These are phyloP conservation scores for Eutolmus rufibarbis DNA, from an alignment of 2,888 invertebrate genomes.

Conservation along the genomic window DNA sequence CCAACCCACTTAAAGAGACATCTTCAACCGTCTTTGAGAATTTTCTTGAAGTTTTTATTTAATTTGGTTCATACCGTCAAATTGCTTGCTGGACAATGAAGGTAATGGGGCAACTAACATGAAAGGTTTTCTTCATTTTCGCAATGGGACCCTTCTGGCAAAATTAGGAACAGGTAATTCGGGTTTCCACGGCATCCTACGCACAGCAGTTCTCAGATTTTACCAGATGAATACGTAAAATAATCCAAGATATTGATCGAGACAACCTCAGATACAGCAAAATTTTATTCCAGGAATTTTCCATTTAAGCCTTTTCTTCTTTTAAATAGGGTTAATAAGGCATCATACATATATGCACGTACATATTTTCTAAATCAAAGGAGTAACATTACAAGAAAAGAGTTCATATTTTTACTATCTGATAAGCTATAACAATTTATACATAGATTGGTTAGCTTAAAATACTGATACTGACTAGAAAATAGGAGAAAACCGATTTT, in stretches of 20 bases:
- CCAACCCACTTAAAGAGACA: not conserved
- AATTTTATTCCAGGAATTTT: not conserved
- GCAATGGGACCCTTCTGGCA: not conserved
- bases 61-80: not conserved
- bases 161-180: not conserved
- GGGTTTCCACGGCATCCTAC: not conserved
- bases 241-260: not conserved
- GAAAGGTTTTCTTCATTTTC: not conserved
- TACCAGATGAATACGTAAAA: not conserved
- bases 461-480: too few species aligned
- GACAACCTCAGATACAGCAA: not conserved
- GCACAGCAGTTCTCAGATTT: not conserved
- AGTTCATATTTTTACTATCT: too few species aligned
- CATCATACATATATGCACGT: too few species aligned
- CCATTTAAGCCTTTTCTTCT: not conserved
- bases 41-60: not conserved
- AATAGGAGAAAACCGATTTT: too few species aligned
- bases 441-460: too few species aligned
- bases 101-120: not conserved
- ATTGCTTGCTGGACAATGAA: not conserved
- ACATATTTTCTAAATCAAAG: too few species aligned
- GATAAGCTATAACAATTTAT: too few species aligned
- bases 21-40: not conserved
- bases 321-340: not conserved
- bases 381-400: too few species aligned